Evolutionary conservation across 1,140 invertebrate genomes (phyloP).

Genomic region (Phortica variegata): DNA sequence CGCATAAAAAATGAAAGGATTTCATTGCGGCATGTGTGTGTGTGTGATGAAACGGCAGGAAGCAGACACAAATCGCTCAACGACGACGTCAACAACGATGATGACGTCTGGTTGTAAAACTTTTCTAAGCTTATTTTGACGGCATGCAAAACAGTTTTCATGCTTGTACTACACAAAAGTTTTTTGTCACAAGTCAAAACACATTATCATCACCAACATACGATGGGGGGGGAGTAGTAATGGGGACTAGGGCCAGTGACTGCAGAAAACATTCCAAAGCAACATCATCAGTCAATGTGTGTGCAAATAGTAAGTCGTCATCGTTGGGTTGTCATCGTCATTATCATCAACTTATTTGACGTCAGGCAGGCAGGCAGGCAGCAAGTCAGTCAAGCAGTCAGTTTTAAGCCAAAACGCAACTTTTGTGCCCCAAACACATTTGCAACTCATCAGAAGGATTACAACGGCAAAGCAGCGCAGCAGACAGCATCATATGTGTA

Average conservation of each 20-base stretch:
- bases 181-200: slow-evolving; percentile 28
- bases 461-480: too few relatives aligned
- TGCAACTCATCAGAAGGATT: not conserved
- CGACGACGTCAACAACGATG: too few relatives aligned
- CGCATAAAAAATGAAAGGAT: too few relatives aligned
- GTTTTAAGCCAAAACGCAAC: too few relatives aligned
- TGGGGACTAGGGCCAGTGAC: too few relatives aligned
- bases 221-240: too few relatives aligned
- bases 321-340: not conserved
- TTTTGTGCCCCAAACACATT: not conserved
- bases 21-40: too few relatives aligned
- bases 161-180: slow-evolving; percentile 31
- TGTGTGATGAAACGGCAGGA: too few relatives aligned
- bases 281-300: not conserved
- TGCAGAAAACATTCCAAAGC: too few relatives aligned
- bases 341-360: not conserved
- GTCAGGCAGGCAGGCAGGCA: not conserved
- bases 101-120: slow-evolving; percentile 42
- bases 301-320: slow-evolving; percentile 3
- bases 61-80: too few relatives aligned
- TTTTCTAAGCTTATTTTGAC: slow-evolving; percentile 29
- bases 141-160: slow-evolving; percentile 16
- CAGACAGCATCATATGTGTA: too few relatives aligned
- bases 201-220: slow-evolving; percentile 33
- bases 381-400: too few relatives aligned